Base-by-base conservation (phyloP, 2,888 invertebrate genomes). In the Meghimatium bilineatum region DNA sequence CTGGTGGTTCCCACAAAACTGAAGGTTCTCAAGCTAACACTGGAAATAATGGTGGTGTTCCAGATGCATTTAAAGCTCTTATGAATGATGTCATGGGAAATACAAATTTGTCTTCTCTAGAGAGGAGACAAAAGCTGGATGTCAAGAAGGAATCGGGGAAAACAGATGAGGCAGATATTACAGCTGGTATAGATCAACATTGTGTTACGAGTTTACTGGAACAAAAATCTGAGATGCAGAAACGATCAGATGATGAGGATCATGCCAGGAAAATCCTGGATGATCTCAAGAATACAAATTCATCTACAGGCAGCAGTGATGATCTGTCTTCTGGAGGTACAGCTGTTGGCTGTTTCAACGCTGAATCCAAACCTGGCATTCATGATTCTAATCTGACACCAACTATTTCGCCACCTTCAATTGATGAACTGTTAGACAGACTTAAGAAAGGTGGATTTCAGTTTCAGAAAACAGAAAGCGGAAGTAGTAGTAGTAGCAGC, bases 81-180 rank as follows among this genome's bases (percentile, higher is more conserved):
- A 87, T 87, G 86, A 84, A 87, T 49, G 86, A 87, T 81, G 86
- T 87, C 20, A 86, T 83, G 84, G 87, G 87, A 14, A 85, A 83
- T 80, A 77, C 74, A 6, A 77, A 77, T 66, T 72, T 72, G 56
- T 63, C 76, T 32, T 80, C 84, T 8, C 66, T 75, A 0, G 82
- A 85, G 75, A 76, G 72, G 23, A 69, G 81, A 26, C 84, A 82
- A 17, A 85, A 80, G 77, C 82, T 82, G 29, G 67, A 83, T 10
- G 63, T 85, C 17, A 84, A 83, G 69, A 80, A 84, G 69, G 74
- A 83, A 63, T 76, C 32, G n/a, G 71, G 36, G 66, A 69, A 60
- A 49, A n/a, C 34, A 8, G 66, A 29, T 20, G 49, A 29, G 49
- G 78, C 69, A 23, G 74, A 66, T 26, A 17, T 23, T 49, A 38